Base-by-base conservation (phyloP, 2,113 vertebrate genomes). In the Cyanoderma ruficeps region DNA sequence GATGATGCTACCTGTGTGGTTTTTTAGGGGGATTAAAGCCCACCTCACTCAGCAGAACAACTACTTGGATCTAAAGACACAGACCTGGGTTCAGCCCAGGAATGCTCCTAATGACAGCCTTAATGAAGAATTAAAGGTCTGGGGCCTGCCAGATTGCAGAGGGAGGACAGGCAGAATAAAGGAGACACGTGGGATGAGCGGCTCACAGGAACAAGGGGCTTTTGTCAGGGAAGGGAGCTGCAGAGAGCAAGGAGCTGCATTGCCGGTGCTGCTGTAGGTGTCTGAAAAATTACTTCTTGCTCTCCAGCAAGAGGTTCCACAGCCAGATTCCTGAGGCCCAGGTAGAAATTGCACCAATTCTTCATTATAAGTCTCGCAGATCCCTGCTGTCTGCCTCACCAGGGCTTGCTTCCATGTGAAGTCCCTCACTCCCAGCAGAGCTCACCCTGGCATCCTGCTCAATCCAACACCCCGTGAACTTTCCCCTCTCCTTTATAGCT, bases 61-160 rank as follows among this genome's bases (percentile, higher is more conserved):
- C 10, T 16, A 5, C 37, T 15, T 4, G 2, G 18, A 31, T 31
- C 9, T 39, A n/a, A 13, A 63, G 72, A 24, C 2, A 27, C 13
- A 28, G 57, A 46, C 30, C 25, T 1, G 2, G 64, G n/a, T 61
- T 94, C 52, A 63, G 47, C 35, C 10, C 1, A 56, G 75, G 47
- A 90, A 42, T 0, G 0, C 57, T 87, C n/a, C n/a, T 81, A 89
- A 81, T 81, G 60, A 81, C 76, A 93, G 50, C 59, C 55, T 49
- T 77, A 63, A 63, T 70, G 42, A 77, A 83, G 79, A 84, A 83
- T 85, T 71, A 85, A 76, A 93, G 70, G 49, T 60, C 75, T 76
- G 78, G 53, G 68, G 65, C 52, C 60, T 44, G 35, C 39, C 65
- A 70, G 57, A 56, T n/a, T 85, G 49, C 74, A 89, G 74, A 21